phyloP scores from a whole-genome alignment of 2,888 invertebrate genomes.

The Dynastes maya region DNA sequence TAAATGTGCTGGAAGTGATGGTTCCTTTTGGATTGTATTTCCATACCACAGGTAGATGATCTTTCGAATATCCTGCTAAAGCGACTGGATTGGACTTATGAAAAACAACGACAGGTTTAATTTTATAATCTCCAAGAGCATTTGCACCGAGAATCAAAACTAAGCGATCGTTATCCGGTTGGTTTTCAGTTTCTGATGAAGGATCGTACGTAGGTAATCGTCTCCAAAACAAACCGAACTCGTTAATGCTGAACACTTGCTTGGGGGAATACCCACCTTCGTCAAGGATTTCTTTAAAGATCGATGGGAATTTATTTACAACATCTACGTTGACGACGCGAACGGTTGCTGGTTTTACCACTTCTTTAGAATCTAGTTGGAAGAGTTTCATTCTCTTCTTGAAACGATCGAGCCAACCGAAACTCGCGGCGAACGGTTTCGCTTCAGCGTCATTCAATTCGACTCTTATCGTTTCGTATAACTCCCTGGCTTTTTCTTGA shows the following conservation, averaged over 20 bases:
- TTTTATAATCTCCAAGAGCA: slow-evolving; percentile 31
- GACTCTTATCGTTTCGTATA: slow-evolving; percentile 29
- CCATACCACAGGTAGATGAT: slow-evolving; percentile 40
- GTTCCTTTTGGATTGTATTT: slow-evolving; percentile 28
- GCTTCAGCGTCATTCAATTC: slow-evolving; percentile 36
- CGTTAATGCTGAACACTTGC: slow-evolving; percentile 35
- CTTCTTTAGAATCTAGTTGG: slow-evolving; percentile 3
- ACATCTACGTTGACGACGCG: neutral
- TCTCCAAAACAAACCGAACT: slow-evolving; percentile 27
- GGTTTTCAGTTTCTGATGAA: neutral
- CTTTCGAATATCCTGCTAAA: slow-evolving; percentile 31
- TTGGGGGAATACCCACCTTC: slow-evolving; percentile 31
- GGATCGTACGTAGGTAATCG: slow-evolving; percentile 8
- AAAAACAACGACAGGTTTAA: slow-evolving; percentile 31
- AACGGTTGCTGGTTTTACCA: too few species aligned
- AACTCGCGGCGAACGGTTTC: slow-evolving; percentile 32
- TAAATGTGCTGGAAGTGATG: slow-evolving; percentile 27
- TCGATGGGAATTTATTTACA: slow-evolving; percentile 17
- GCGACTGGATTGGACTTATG: slow-evolving; percentile 22
- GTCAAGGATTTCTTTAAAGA: slow-evolving; percentile 4
- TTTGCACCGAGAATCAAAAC: slow-evolving; percentile 32
- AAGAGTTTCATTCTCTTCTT: slow-evolving; percentile 41
- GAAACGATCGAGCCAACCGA: slow-evolving; percentile 39
- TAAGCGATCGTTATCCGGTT: slow-evolving; percentile 18
- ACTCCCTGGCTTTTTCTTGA: slow-evolving; percentile 33